phyloP scores from a whole-genome alignment of 2,888 invertebrate species.

The Ommatoiulus sabulosus region DNA sequence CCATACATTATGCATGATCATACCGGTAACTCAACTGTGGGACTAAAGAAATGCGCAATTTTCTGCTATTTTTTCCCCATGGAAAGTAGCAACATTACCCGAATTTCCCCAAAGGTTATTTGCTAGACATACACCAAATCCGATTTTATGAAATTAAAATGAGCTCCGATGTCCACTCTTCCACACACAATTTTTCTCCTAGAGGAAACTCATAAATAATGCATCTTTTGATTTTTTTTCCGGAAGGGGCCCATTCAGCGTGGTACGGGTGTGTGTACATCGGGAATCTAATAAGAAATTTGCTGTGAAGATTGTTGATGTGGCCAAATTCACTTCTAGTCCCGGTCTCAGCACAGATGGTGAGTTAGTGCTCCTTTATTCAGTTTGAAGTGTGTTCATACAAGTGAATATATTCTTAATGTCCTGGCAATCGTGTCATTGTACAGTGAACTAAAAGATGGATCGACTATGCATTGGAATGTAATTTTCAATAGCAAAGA shows the following conservation, averaged over 20 bases:
- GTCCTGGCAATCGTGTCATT: no score
- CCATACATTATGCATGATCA: neutral
- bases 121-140: neutral
- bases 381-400: neutral
- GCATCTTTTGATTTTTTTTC: constrained; percentile 42
- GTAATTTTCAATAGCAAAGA: no score
- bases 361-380: constrained; percentile 67
- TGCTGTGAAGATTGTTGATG: constrained; percentile 98
- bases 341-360: constrained; percentile 97
- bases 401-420: no score
- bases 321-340: constrained; percentile 95
- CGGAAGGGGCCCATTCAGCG: constrained; percentile 87
- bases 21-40: neutral
- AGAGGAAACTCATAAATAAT: constrained; percentile 38
- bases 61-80: neutral
- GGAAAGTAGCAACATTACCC: neutral
- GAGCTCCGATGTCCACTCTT: neutral
- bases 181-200: neutral
- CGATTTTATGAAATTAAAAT: constrained; percentile 35
- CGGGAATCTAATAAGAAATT: constrained; percentile 94
- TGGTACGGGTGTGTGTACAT: constrained; percentile 94
- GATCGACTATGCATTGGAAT: no score
- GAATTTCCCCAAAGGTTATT: constrained; percentile 39
- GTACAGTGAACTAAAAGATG: neutral
- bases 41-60: neutral